Evolutionary conservation across 2,113 vertebrate genomes (phyloP), one percentile per base, ranked within the genome.

Genomic region (Malurus alboscapulatus): DNA sequence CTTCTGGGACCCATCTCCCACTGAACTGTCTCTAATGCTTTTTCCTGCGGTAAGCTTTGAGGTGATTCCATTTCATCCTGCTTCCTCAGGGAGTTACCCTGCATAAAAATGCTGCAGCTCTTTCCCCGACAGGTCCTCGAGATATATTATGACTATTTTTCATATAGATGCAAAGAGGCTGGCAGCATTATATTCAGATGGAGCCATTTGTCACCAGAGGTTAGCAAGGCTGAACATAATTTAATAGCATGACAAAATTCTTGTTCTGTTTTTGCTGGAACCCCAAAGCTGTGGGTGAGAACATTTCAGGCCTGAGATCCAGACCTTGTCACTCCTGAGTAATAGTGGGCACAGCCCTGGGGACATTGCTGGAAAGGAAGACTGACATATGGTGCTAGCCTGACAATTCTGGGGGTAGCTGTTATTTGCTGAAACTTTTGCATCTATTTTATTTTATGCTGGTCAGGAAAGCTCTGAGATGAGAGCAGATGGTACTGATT

Each of bases 401-500:
- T 83, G 76, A 77, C 58, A 65, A 2, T 57, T 84, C 42, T 27
- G 20, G 22, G 71, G 14, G 20, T 40, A 87, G 63, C 17, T 79
- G 51, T 55, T 84, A 65, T 79, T 92, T 94, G 73, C 50, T 51
- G 74, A 85, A 89, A 85, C 38, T 91, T 92, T 50, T 82, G 58
- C 66, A 45, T 91, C 79, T 84, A 36, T 89, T 74, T 91, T 50
- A 47, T 91, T 93, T 92, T 85, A 57, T 77, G 71, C 51, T 73
- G 63, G 66, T 85, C 58, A 59, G 55, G 78, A 87, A 89, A 83
- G 54, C 81, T 93, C 87, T 32, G 38, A 85, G 69, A 63, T 87
- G 62, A 83, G 55, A 96, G 74, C 89, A 95, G 89, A 89, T 94
- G 91, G 89, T 85, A 76, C 38, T 83, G 65, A 92, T 96, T 92